These are phyloP conservation scores for Cephalotes varians DNA, from an alignment of 2,888 invertebrate species.

Conservation along the genomic window DNA sequence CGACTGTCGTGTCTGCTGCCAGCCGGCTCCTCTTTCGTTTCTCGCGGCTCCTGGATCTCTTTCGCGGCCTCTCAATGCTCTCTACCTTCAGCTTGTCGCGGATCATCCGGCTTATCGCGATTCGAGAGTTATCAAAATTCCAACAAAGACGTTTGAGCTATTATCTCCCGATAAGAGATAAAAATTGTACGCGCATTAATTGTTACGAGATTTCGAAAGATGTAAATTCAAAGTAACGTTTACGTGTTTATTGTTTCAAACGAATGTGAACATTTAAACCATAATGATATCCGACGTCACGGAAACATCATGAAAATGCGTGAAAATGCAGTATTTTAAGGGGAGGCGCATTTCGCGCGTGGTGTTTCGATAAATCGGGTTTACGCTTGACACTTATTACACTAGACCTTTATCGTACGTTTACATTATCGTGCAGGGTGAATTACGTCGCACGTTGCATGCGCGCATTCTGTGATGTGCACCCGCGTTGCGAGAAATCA, in stretches of 20 bases:
- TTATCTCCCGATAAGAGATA: not conserved
- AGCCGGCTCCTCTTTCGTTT: constrained; percentile 35
- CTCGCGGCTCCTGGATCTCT: constrained; percentile 29
- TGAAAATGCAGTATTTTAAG: constrained; percentile 8
- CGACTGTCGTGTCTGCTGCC: constrained; percentile 47
- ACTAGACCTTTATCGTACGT: constrained; percentile 47
- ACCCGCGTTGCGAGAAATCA: not conserved
- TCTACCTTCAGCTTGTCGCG: constrained; percentile 56
- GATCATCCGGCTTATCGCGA: constrained; percentile 65
- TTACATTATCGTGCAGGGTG: constrained; percentile 42
- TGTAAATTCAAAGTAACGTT: not conserved
- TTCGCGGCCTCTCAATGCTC: constrained; percentile 32
- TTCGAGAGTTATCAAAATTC: constrained; percentile 58
- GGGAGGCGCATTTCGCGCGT: constrained; percentile 24
- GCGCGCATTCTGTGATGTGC: not conserved
- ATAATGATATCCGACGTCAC: not conserved
- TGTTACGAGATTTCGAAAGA: not conserved
- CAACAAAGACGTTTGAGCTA: constrained; percentile 44
- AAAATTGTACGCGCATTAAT: not conserved
- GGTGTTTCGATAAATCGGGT: constrained; percentile 51
- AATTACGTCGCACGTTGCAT: constrained; percentile 35
- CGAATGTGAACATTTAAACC: not conserved
- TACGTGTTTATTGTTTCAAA: not conserved
- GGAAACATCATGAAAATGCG: constrained; percentile 25
- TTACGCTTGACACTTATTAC: constrained; percentile 53